phyloP scores from a whole-genome alignment of 2,888 invertebrate genomes.

The Drosophila tanythrix region DNA sequence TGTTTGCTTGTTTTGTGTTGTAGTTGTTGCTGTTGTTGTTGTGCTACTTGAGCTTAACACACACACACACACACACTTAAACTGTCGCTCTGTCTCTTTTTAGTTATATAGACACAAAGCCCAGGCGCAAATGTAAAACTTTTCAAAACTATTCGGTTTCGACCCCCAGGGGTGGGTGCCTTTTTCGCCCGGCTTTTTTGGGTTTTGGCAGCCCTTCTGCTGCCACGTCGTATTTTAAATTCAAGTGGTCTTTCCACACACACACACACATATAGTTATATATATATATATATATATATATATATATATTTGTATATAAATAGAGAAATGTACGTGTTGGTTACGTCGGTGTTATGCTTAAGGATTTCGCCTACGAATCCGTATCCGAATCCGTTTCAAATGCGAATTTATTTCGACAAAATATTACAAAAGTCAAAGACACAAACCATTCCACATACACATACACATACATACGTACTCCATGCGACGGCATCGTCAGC shows the following conservation, averaged over 20 bases:
- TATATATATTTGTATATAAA: neutral
- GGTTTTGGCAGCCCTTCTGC: constrained; percentile 65
- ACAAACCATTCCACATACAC: constrained; percentile 41
- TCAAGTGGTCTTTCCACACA: constrained; percentile 78
- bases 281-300: constrained; percentile 2
- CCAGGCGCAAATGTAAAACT: constrained; percentile 73
- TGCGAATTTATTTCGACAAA: constrained; percentile 83
- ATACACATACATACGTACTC: neutral
- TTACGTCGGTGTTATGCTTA: constrained; percentile 67
- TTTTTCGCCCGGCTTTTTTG: constrained; percentile 26
- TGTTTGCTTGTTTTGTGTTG: constrained; percentile 5
- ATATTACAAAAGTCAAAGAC: constrained; percentile 84
- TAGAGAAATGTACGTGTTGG: constrained; percentile 31
- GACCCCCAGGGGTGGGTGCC: constrained; percentile 38
- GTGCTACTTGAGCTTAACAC: constrained; percentile 76
- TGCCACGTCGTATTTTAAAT: constrained; percentile 81
- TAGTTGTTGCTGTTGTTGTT: constrained; percentile 42
- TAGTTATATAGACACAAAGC: constrained; percentile 51
- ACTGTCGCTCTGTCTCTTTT: constrained; percentile 10
- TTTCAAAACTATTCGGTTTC: constrained; percentile 76
- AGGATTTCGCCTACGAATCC: constrained; percentile 82
- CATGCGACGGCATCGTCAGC: constrained; percentile 34
- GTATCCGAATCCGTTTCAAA: constrained; percentile 84
- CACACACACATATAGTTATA: neutral
- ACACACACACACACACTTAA: constrained; percentile 22